Evolutionary conservation across 2,888 invertebrate genomes (phyloP), one percentile per base, ranked within the genome.

Genomic region (Campopleginae sp.): DNA sequence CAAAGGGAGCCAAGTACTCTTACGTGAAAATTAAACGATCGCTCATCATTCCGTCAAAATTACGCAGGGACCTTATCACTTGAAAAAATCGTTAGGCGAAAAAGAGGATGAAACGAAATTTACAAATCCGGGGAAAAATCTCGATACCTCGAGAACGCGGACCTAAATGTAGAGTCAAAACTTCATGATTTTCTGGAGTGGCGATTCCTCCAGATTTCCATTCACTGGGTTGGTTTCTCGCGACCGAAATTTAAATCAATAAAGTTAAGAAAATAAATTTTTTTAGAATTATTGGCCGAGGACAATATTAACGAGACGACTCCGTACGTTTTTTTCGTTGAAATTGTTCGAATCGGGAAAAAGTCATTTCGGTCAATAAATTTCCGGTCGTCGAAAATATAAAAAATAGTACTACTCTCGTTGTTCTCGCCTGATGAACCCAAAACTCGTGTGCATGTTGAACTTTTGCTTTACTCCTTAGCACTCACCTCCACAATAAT

Each of bases 381-480:
- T 12, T 27, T 23, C 14, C 27, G 58, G 4, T 27, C 3, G 4
- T 14, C 14, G n/a, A 6, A 27, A 27, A 27, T 27, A 5, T 27
- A 6, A 14, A 58, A 58, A 58, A 3, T 58, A 2, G 27, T 27
- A 61, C 17, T n/a, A 17, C n/a, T 17, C 61, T 17, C 33, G 61
- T 33, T 44, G 8, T 14, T 46, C 6, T 70, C 27, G 48, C n/a
- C 27, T 8, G 58, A 14, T 27, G 27, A 58, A 48, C 17, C n/a
- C 7, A 14, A 51, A 23, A 76, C 46, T 68, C 63, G 68, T 23
- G 8, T 44, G 76, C 48, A 51, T 63, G 72, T 63, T 17, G 71
- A 33, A 82, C 68, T 66, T 2, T 78, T 70, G 33, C 12, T 76
- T 76, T 63, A n/a, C 68, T 75, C 71, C 14, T 51, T 8, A 70